Evolutionary conservation across 1,140 invertebrate genomes (phyloP).

Genomic region (Drosophila sp.): DNA sequence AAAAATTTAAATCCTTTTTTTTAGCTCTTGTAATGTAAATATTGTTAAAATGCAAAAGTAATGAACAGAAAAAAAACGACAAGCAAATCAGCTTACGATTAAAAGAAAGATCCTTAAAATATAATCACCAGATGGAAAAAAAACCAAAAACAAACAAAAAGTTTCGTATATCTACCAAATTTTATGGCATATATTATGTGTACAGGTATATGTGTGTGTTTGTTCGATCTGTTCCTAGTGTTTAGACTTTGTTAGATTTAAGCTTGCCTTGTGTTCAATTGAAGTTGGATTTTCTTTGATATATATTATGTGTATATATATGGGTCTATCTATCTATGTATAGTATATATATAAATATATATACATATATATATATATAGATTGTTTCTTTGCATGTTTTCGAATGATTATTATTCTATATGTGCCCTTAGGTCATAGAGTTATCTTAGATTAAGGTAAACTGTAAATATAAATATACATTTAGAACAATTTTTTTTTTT

Average conservation of each 20-base stretch:
- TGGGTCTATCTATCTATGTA: conserved; percentile 21
- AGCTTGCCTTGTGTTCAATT: conserved; percentile 13
- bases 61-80: conserved; percentile 26
- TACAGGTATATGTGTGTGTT: conserved; percentile 15
- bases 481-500: conserved; percentile 14
- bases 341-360: conserved; percentile 28
- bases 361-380: conserved; percentile 41
- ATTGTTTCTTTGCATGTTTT: conserved; percentile 26
- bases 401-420: conserved; percentile 16
- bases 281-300: conserved; percentile 30
- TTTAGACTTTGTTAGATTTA: conserved; percentile 36
- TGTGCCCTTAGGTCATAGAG: conserved; percentile 23
- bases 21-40: conserved; percentile 65
- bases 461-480: conserved; percentile 47
- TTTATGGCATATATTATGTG: conserved; percentile 17
- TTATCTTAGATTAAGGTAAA: conserved; percentile 24
- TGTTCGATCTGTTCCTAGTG: conserved; percentile 50
- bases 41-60: conserved; percentile 64
- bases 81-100: conserved; percentile 53
- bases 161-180: conserved; percentile 34
- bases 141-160: not conserved
- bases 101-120: conserved; percentile 54
- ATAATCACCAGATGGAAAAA: conserved; percentile 32
- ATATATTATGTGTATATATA: conserved; percentile 22
- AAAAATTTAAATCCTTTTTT: conserved; percentile 43